Evolutionary conservation across 2,888 invertebrate genomes (phyloP).

Genomic region (Acanthacorydalis orientalis): DNA sequence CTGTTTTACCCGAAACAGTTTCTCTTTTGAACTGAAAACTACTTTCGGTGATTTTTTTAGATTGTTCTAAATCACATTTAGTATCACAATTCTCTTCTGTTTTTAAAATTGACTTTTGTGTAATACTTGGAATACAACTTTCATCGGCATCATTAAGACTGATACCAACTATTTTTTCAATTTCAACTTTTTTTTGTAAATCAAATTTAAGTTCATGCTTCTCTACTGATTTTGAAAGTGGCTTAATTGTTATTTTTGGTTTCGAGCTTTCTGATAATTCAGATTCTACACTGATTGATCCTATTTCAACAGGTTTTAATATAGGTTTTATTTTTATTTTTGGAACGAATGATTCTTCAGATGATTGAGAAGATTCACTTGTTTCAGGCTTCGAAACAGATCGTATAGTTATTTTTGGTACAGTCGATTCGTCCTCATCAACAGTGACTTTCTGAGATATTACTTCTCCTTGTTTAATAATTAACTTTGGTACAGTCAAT

Average conservation of each 20-base stretch:
- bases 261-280: conserved; percentile 1
- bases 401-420: background rate
- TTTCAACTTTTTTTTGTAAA: conserved; percentile 18
- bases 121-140: too few species aligned
- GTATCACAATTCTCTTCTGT: too few species aligned
- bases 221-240: conserved; percentile 21
- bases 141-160: too few species aligned
- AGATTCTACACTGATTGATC: conserved; percentile 1
- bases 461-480: background rate
- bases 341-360: background rate
- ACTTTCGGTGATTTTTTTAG: too few species aligned
- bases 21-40: conserved; percentile 9
- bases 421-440: background rate
- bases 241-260: conserved; percentile 33
- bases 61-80: too few species aligned
- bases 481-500: background rate
- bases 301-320: conserved; percentile 10
- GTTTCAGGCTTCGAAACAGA: background rate
- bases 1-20: conserved; percentile 11
- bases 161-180: conserved; percentile 9
- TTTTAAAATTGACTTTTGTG: too few species aligned
- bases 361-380: too few species aligned
- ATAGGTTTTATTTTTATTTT: conserved; percentile 12
- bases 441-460: too few species aligned
- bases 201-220: conserved; percentile 9